Conservation (phyloP, 2,888 invertebrate species). For the Platycnemis pennipes region DNA sequence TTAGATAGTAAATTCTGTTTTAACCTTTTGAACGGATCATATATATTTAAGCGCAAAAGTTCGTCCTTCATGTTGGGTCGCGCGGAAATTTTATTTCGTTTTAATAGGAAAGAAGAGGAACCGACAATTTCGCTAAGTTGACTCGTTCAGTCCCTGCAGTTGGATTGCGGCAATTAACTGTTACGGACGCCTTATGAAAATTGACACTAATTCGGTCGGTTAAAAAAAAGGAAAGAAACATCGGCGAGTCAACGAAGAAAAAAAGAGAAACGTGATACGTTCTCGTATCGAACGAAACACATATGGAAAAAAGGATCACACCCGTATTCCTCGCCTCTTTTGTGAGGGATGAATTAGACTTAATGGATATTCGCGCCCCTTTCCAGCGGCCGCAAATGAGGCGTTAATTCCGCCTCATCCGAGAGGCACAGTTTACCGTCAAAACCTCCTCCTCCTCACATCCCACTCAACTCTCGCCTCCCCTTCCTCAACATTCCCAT, state of each 20-base stretch:
- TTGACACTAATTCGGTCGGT: neutral
- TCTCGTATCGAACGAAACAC: neutral
- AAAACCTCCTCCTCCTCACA: neutral
- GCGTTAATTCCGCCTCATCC: slow-evolving; percentile 8
- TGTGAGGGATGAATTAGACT: slow-evolving; percentile 14
- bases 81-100: neutral
- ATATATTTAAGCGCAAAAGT: no score
- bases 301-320: neutral
- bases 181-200: neutral
- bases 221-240: neutral
- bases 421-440: neutral
- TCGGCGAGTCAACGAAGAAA: neutral
- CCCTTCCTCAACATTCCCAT: neutral
- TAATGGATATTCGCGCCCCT: neutral
- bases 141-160: neutral
- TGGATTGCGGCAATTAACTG: neutral
- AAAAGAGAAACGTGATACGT: neutral
- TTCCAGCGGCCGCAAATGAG: neutral
- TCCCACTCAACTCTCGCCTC: neutral
- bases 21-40: no score
- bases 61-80: neutral
- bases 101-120: neutral
- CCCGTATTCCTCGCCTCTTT: neutral
- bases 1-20: no score
- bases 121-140: neutral